phyloP scores from a whole-genome alignment of 2,113 vertebrate genomes.

The Perca flavescens region DNA sequence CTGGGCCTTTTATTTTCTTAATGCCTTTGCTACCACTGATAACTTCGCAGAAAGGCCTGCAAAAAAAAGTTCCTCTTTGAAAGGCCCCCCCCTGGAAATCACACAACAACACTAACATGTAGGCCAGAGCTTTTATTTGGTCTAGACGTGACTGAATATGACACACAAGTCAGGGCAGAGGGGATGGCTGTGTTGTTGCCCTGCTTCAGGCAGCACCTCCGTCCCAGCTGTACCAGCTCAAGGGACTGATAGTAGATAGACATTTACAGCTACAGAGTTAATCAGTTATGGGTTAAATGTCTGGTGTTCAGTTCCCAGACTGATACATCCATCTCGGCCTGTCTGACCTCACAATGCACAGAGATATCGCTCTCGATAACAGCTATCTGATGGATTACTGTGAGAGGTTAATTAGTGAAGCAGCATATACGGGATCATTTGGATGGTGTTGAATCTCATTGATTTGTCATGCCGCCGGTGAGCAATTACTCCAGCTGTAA shows the following conservation, averaged over 20 bases:
- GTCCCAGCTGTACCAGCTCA: slow-evolving; percentile 24
- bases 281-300: slow-evolving; percentile 54
- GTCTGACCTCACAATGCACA: neutral
- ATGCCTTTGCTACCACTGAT: slow-evolving; percentile 72
- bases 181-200: too few relatives aligned
- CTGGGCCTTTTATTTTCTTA: slow-evolving; percentile 76
- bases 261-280: slow-evolving; percentile 59
- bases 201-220: neutral
- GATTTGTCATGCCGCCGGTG: neutral
- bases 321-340: slow-evolving; percentile 14
- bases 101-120: slow-evolving; percentile 12
- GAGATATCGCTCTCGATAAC: neutral
- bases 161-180: neutral
- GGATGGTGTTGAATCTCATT: neutral
- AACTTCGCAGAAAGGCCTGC: slow-evolving; percentile 53
- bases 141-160: slow-evolving; percentile 31
- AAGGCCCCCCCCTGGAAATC: slow-evolving; percentile 40
- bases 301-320: slow-evolving; percentile 35
- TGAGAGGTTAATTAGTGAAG: neutral
- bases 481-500: neutral
- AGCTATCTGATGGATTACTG: neutral
- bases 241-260: slow-evolving; percentile 36
- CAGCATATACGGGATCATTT: neutral
- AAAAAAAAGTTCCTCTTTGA: slow-evolving; percentile 46
- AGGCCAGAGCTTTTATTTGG: slow-evolving; percentile 24